These are phyloP conservation scores for Agrotis exclamationis DNA, from an alignment of 2,888 invertebrate genomes.

Conservation along the genomic window DNA sequence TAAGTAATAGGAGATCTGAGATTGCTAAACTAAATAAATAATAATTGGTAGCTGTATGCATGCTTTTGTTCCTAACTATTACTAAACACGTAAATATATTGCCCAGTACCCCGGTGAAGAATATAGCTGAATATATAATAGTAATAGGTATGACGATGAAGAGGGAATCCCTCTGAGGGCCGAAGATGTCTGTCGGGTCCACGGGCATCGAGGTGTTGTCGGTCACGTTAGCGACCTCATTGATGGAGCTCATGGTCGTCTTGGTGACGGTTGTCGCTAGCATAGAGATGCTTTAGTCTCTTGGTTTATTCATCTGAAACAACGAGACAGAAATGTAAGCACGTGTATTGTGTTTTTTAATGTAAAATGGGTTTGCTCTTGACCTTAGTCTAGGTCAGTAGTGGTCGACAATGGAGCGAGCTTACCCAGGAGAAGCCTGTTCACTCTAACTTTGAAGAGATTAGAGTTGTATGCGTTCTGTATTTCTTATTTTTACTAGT, in stretches of 20 bases:
- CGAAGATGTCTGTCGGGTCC: slow-evolving; percentile 81
- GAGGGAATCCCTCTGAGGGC: slow-evolving; percentile 90
- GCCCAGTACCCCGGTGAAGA: slow-evolving; percentile 95
- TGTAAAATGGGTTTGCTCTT: too few species aligned
- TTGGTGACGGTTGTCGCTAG: background rate
- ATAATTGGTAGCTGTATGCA: slow-evolving; percentile 96
- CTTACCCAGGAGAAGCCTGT: too few species aligned
- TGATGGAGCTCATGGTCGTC: slow-evolving; percentile 49
- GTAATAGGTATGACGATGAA: slow-evolving; percentile 94
- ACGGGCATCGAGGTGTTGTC: slow-evolving; percentile 63
- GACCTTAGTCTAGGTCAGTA: too few species aligned
- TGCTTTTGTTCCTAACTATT: slow-evolving; percentile 95
- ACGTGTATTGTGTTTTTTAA: too few species aligned
- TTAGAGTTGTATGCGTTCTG: too few species aligned
- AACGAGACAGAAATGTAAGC: slow-evolving; percentile 23
- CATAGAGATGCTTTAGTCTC: slow-evolving; percentile 21
- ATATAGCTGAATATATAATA: slow-evolving; percentile 94
- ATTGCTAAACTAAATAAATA: slow-evolving; percentile 96
- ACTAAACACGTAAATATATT: slow-evolving; percentile 96
- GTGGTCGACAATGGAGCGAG: too few species aligned
- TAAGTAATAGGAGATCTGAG: slow-evolving; percentile 94
- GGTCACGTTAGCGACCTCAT: slow-evolving; percentile 48
- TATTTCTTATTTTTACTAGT: too few species aligned
- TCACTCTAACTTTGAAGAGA: too few species aligned
- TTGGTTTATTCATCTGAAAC: slow-evolving; percentile 51